Base-by-base conservation (phyloP, 2,888 invertebrate species). In the Oasisia sp. region DNA sequence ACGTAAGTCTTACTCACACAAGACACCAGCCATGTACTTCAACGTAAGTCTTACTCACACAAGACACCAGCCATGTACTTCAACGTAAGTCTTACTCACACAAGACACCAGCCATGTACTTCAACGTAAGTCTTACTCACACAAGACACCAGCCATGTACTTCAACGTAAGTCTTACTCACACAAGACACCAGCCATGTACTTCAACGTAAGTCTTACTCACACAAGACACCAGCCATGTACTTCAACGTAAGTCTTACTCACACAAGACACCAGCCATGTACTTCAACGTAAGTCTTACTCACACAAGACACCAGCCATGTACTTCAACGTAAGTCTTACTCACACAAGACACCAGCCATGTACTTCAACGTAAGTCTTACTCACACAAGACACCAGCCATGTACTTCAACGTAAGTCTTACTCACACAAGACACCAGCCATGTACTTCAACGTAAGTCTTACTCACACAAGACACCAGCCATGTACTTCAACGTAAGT, bases 401-500 rank as follows among this genome's bases (percentile, higher is more conserved):
- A 98, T 98, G 96, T 97, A 97, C 94, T 97, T 98, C 91, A 97
- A 97, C 97, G 98, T 98, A 97, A 96, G 95, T 91, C 11, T 32
- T 91, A n/a, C n/a, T n/a, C n/a, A n/a, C 89, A 95, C 95, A 91
- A 50, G 95, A 95, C 44, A 89, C 97, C 97, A 95, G 97, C 98
- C 92, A 98, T 98, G 96, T 97, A 97, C 94, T 97, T 98, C 91
- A 97, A 97, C 97, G 98, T 98, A 97, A 96, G 95, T 91, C 11
- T 32, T 91, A n/a, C n/a, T n/a, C n/a, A n/a, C 89, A 95, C 95
- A 91, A 50, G 95, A 95, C 44, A 89, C 97, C 97, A 95, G 97
- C 98, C 92, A 98, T 98, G 96, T 97, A 97, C 94, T 97, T 98
- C 91, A 97, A 97, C 97, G 98, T 98, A 97, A 96, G 95, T 91